Evolutionary conservation across 2,113 vertebrate species (phyloP).

Genomic region (Ramphastos sulfuratus): DNA sequence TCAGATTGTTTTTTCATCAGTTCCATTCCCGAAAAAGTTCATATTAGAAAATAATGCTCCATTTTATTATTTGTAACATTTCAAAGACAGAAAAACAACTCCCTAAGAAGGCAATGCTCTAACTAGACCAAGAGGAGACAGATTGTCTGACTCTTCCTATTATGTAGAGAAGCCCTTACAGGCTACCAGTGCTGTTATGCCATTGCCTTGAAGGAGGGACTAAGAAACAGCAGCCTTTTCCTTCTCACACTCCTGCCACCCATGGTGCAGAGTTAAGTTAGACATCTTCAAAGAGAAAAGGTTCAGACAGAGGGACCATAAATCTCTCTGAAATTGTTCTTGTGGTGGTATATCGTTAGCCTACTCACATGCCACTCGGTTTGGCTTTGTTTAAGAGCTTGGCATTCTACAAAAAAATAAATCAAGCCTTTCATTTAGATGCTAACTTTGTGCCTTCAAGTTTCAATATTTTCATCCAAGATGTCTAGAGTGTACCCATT

Average conservation of each 20-base stretch:
- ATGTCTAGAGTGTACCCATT: not conserved
- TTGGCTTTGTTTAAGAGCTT: slow-evolving; percentile 33
- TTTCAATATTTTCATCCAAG: slow-evolving; percentile 22
- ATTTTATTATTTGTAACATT: not conserved
- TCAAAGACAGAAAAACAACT: not conserved
- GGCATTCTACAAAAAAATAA: slow-evolving; percentile 10
- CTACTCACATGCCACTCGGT: not conserved
- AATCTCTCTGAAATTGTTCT: slow-evolving; percentile 28
- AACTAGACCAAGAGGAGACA: not conserved
- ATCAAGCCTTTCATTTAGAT: slow-evolving; percentile 26
- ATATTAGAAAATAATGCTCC: not conserved
- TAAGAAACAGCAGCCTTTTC: not conserved
- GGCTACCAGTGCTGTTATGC: not conserved
- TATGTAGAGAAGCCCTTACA: not conserved
- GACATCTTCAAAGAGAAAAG: slow-evolving; percentile 41
- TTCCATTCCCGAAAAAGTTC: not conserved
- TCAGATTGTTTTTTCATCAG: not conserved
- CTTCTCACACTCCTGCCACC: not conserved
- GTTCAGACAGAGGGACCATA: slow-evolving; percentile 18
- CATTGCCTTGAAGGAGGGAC: not conserved
- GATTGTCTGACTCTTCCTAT: not conserved
- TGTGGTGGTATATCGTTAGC: not conserved
- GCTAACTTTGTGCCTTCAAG: not conserved
- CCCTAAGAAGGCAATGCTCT: not conserved
- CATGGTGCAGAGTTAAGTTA: not conserved